Evolutionary conservation across 2,113 vertebrate species (phyloP).

Genomic region (Triplophysa tibetana): DNA sequence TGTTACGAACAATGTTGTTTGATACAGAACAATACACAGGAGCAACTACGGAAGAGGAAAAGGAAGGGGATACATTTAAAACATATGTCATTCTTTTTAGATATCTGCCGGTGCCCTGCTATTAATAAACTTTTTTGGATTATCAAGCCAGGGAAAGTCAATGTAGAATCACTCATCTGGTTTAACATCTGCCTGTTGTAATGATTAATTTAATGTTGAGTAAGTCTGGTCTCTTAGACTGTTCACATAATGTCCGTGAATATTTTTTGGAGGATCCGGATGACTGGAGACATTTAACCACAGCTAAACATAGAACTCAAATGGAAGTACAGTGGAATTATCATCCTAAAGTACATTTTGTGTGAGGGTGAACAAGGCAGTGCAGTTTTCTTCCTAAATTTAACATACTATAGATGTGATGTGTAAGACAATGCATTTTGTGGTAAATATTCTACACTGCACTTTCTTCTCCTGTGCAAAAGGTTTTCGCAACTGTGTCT

Average conservation of each 20-base stretch:
- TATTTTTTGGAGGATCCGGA: neutral
- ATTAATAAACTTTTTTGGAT: constrained; percentile 32
- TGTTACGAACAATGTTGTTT: constrained; percentile 22
- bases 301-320: neutral
- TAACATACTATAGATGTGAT: constrained; percentile 23
- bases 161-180: neutral
- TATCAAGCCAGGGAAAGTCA: neutral
- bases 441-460: constrained; percentile 18
- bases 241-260: neutral
- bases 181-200: constrained; percentile 13
- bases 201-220: neutral
- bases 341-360: neutral
- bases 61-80: constrained; percentile 48
- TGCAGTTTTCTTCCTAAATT: constrained; percentile 41
- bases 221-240: neutral
- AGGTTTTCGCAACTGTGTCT: constrained; percentile 8
- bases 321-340: neutral
- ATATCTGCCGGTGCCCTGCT: constrained; percentile 22
- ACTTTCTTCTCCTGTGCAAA: constrained; percentile 24
- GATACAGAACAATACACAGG: constrained; percentile 33
- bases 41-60: constrained; percentile 34
- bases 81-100: constrained; percentile 28
- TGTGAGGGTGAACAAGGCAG: neutral
- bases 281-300: neutral
- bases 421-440: constrained; percentile 20